Evolutionary conservation across 2,888 invertebrate genomes (phyloP).

Genomic region (Trachelus troglodyta): DNA sequence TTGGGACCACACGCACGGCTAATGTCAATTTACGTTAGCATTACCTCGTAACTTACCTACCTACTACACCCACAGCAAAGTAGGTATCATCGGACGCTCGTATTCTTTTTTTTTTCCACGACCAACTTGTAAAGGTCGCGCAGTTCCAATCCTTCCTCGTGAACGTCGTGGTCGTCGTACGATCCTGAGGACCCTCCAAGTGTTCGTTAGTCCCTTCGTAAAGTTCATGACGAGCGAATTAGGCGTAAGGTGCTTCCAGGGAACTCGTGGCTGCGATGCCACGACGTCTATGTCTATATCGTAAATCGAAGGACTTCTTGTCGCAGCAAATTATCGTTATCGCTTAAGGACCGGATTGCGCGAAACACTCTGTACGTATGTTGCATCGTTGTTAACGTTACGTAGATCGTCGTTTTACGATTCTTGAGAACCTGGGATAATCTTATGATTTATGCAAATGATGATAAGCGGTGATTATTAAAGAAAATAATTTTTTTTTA

Average conservation of each 20-base stretch:
- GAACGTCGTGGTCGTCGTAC: neutral
- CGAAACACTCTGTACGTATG: neutral
- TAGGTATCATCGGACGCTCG: constrained; percentile 28
- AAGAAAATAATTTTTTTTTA: neutral
- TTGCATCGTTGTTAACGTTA: neutral
- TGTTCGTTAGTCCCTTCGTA: neutral
- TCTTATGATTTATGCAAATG: neutral
- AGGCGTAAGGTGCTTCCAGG: neutral
- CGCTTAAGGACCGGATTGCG: neutral
- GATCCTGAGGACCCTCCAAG: neutral
- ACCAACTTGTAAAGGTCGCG: neutral
- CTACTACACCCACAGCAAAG: constrained; percentile 33
- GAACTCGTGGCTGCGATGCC: neutral
- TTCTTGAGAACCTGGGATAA: neutral
- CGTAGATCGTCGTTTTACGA: neutral
- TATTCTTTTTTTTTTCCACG: constrained; percentile 14
- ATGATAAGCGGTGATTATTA: neutral
- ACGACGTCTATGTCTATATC: neutral
- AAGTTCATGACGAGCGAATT: neutral
- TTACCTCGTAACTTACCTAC: constrained; percentile 37
- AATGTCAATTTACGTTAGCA: constrained; percentile 42
- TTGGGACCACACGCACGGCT: constrained; percentile 27
- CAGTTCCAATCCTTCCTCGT: neutral
- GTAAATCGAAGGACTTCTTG: neutral
- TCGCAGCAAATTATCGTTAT: neutral